phyloP scores from a whole-genome alignment of 1,140 invertebrate species.

The Zaprionus capensis region DNA sequence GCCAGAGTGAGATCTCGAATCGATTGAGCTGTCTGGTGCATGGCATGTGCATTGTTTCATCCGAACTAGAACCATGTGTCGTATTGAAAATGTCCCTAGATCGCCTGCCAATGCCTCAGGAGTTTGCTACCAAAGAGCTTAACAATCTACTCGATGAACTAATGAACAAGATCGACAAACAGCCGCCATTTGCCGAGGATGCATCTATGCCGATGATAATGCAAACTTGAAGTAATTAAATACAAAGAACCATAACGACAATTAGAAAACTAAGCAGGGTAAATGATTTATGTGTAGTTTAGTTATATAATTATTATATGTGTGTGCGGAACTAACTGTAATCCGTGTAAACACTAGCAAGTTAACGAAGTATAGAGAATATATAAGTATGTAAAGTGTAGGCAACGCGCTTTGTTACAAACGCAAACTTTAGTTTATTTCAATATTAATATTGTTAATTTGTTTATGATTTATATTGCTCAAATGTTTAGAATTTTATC shows the following conservation, averaged over 20 bases:
- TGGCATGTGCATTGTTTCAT: conserved; percentile 70
- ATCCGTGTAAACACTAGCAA: not conserved
- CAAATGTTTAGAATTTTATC: conserved; percentile 12
- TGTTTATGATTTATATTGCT: conserved; percentile 43
- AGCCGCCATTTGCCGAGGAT: conserved; percentile 32
- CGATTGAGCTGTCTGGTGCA: conserved; percentile 71
- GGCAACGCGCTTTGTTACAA: conserved; percentile 34
- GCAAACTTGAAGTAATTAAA: conserved; percentile 25
- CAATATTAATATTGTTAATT: conserved; percentile 51
- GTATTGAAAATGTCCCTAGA: conserved; percentile 75
- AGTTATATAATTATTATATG: conserved; percentile 21
- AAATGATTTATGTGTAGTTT: conserved; percentile 30
- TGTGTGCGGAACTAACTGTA: conserved; percentile 26
- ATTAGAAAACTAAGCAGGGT: conserved; percentile 31
- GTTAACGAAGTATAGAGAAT: not conserved
- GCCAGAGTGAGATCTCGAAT: conserved; percentile 81
- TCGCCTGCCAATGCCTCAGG: conserved; percentile 81
- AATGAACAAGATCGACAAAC: conserved; percentile 59
- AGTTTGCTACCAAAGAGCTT: conserved; percentile 78
- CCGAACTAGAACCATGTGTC: conserved; percentile 65
- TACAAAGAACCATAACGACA: not conserved
- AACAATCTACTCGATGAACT: conserved; percentile 67
- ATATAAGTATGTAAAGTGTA: not conserved
- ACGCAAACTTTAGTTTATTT: conserved; percentile 20
- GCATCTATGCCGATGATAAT: conserved; percentile 12